Evolutionary conservation across 2,797 vertebrate species (phyloP), one percentile per base, ranked within the genome.

Genomic region (Cyprinodon diabolis): DNA sequence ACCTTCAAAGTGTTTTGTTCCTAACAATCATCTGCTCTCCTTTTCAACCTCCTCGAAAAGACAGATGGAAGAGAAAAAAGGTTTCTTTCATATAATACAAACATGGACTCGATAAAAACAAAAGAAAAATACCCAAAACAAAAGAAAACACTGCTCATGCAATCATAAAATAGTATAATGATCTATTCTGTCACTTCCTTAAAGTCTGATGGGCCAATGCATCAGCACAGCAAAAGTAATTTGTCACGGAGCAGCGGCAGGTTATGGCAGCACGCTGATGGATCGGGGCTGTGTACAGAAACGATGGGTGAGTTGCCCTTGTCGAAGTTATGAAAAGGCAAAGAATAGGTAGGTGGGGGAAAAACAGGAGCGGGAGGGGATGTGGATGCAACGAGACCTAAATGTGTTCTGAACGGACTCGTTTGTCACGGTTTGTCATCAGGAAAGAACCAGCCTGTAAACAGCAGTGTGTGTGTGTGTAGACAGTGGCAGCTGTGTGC

Each of bases 271-370:
- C 19, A 75, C 54, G 81, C 78, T 92, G 93, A 93, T 93, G 90
- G 91, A 93, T 90, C 68, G 88, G 82, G 76, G 83, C 74, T 56
- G 82, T 57, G 85, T 76, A 77, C 25, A 10, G 84, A 87, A 85
- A 88, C 85, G 91, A 90, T 87, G 90, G 91, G 83, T 81, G 85
- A 89, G 89, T 79, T 80, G 93, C 88, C 91, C 92, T 92, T 93
- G 91, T 91, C 86, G 10, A 80, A 88, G 86, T 84, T 87, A 80
- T 89, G 81, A 89, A 86, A 87, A 84, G 82, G 47, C 77, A 73
- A 76, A 54, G 30, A 75, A 65, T 21, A 40, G 76, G 43, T 19
- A 47, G 14, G n/a, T 19, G 47, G 15, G 1, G 56, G 75, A 23
- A 74, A 51, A 40, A 6, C 17, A 45, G 57, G n/a, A 10, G 23